phyloP scores from a whole-genome alignment of 2,888 invertebrate species.

The Catocala fraxini region DNA sequence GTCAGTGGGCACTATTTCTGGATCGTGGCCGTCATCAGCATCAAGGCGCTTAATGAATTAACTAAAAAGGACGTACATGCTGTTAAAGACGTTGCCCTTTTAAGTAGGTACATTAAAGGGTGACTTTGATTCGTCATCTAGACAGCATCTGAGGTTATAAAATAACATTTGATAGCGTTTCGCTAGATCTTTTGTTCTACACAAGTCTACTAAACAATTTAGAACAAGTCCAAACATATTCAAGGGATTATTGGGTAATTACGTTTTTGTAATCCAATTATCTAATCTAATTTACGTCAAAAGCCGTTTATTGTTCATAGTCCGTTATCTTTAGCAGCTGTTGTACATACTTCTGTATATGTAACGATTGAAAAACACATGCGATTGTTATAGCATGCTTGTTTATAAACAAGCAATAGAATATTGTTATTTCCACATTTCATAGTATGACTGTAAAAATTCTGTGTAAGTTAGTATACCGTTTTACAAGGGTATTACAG shows the following conservation, averaged over 20 bases:
- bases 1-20: conserved; percentile 77
- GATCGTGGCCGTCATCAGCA: conserved; percentile 66
- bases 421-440: neutral
- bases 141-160: conserved; percentile 53
- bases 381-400: neutral
- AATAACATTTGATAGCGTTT: conserved; percentile 31
- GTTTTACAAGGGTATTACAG: too few species aligned
- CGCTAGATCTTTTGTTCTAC: conserved; percentile 15
- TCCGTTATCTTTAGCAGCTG: conserved; percentile 10
- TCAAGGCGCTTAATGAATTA: conserved; percentile 69
- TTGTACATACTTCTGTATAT: neutral
- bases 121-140: conserved; percentile 64
- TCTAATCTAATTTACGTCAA: conserved; percentile 44
- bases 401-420: neutral
- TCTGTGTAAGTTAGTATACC: too few species aligned
- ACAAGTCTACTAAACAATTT: too few species aligned
- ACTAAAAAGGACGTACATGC: conserved; percentile 58
- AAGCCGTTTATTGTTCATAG: conserved; percentile 35
- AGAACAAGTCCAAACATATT: conserved; percentile 9
- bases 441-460: too few species aligned
- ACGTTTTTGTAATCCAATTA: conserved; percentile 28
- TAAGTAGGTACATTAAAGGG: conserved; percentile 48
- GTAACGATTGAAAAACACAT: conserved; percentile 4
- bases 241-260: conserved; percentile 20
- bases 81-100: conserved; percentile 57